Evolutionary conservation across 1,140 invertebrate species (phyloP), one percentile per base, ranked within the genome.

Genomic region (Eurytemora carolleeae): DNA sequence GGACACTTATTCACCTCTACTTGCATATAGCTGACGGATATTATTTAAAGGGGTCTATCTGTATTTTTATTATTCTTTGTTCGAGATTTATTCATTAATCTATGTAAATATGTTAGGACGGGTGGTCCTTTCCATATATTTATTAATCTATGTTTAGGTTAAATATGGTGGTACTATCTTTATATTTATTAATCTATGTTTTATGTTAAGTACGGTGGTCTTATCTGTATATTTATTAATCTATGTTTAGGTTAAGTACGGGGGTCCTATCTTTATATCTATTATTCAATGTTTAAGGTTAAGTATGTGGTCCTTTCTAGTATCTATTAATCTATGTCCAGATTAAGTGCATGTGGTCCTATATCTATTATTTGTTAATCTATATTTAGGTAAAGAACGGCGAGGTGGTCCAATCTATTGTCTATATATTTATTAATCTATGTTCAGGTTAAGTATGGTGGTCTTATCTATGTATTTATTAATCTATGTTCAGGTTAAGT

Each of bases 211-310:
- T 44, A 44, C n/a, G n/a, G n/a, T n/a, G n/a, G n/a, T n/a, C n/a
- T n/a, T n/a, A n/a, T n/a, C n/a, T n/a, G n/a, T n/a, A n/a, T n/a
- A n/a, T n/a, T n/a, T n/a, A n/a, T n/a, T n/a, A n/a, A n/a, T n/a
- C n/a, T n/a, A n/a, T n/a, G n/a, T n/a, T n/a, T n/a, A n/a, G n/a
- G 68, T 74, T 3, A 68, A 71, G 53, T 74, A 74, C 62, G 71
- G 68, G 7, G 72, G 73, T 16, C 73, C 73, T 0, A 72, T 74
- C 24, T 71, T 74, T 3, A 74, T 74, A 65, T 67, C 69, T 0
- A n/a, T n/a, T n/a, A n/a, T n/a, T n/a, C n/a, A n/a, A n/a, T n/a
- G n/a, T n/a, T n/a, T n/a, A n/a, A n/a, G n/a, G n/a, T n/a, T n/a
- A n/a, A n/a, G n/a, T n/a, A n/a, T n/a, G n/a, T n/a, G n/a, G n/a